Conservation (phyloP, 2,113 vertebrate species). For the Gnathonemus echidnorhynchus region DNA sequence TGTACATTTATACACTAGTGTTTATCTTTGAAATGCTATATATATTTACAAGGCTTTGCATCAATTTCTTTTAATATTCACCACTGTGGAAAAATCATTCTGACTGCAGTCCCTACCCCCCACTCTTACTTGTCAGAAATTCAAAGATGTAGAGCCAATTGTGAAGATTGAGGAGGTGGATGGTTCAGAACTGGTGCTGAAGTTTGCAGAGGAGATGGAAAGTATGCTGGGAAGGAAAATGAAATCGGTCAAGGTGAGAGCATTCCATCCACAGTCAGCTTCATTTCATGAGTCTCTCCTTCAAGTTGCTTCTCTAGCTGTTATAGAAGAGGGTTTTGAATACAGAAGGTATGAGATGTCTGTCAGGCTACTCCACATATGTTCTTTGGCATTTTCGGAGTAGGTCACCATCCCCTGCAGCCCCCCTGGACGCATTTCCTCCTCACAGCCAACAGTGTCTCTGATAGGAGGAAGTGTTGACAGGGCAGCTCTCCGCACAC, state of each 20-base stretch:
- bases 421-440: neutral
- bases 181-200: constrained; percentile 80
- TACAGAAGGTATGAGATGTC: neutral
- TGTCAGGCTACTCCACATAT: neutral
- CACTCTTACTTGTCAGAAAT: constrained; percentile 63
- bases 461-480: neutral
- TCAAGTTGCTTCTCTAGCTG: neutral
- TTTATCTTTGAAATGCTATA: neutral
- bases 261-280: neutral
- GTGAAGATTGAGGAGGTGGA: constrained; percentile 84
- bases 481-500: neutral
- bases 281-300: neutral
- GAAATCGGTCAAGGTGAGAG: constrained; percentile 79
- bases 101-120: neutral
- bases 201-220: constrained; percentile 89
- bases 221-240: constrained; percentile 88
- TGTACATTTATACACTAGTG: neutral
- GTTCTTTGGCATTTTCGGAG: neutral
- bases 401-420: neutral
- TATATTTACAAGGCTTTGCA: neutral
- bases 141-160: constrained; percentile 78
- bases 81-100: neutral
- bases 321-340: neutral
- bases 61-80: neutral
- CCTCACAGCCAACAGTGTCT: neutral